These are phyloP conservation scores for Platygyra sinensis DNA, from an alignment of 64 coral and sea anemone genomes.

Conservation along the genomic window DNA sequence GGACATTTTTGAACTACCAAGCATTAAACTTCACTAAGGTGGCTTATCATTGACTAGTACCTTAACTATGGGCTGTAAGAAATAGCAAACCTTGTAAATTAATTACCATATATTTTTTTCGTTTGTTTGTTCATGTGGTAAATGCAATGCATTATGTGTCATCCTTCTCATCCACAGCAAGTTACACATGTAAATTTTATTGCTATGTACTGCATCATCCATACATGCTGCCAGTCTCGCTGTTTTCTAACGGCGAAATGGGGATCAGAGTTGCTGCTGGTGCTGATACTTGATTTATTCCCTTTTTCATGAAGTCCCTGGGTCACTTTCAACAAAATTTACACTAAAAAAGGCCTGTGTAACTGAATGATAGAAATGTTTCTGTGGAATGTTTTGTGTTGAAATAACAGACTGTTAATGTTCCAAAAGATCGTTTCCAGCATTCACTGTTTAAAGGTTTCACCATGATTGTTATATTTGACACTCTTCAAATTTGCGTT, in stretches of 20 bases:
- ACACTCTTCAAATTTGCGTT: no score
- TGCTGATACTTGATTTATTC: neutral
- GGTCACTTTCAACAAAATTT: neutral
- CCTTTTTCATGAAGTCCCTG: neutral
- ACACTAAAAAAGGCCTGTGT: neutral
- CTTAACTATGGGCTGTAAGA: no score
- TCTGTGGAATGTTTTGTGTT: neutral
- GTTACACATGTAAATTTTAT: constrained; percentile 2
- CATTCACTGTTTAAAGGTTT: no score
- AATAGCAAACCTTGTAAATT: no score
- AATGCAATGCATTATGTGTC: constrained; percentile 15
- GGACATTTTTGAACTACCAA: no score
- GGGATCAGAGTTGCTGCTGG: constrained; percentile 32
- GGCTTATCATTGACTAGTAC: no score
- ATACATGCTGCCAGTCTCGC: constrained; percentile 42
- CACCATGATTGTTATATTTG: no score
- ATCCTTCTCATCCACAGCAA: constrained; percentile 27
- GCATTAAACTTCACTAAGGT: no score
- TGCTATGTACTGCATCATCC: constrained; percentile 48
- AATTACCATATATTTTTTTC: no score
- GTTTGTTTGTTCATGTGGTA: constrained; percentile 1
- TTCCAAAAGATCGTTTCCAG: no score
- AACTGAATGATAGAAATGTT: no score
- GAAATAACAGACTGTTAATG: neutral
- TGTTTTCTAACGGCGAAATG: constrained; percentile 42